Percentiles rank a stretch among this genome's conserved stretches.
Evolutionary conservation across 2,113 vertebrate species (phyloP).

Genomic region (Sciurus niger): DNA sequence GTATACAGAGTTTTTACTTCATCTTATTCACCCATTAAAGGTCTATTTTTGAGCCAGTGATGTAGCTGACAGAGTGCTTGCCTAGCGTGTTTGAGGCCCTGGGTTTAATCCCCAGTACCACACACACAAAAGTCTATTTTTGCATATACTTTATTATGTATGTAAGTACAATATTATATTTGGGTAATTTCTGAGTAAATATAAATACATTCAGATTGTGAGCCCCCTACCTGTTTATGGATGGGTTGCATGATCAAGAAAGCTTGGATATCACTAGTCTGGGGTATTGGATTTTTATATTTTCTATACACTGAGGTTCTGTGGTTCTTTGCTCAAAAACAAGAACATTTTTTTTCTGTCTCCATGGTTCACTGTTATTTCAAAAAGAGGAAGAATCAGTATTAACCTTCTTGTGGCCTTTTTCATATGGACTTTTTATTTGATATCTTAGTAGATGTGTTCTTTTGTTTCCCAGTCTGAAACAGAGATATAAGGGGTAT

Average conservation of each 20-base stretch:
- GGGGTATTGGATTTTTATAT: background rate
- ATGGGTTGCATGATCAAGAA: background rate
- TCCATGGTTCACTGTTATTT: background rate
- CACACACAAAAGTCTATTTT: background rate
- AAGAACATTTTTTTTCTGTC: constrained; percentile 2
- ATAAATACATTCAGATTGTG: background rate
- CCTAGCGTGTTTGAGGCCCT: too few relatives aligned
- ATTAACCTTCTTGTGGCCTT: background rate
- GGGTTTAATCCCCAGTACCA: too few relatives aligned
- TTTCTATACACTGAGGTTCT: background rate
- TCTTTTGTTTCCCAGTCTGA: background rate
- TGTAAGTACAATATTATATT: background rate
- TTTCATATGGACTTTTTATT: background rate
- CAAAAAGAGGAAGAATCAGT: constrained; percentile 24
- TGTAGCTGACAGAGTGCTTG: too few relatives aligned
- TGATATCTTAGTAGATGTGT: background rate
- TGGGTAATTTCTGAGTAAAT: background rate
- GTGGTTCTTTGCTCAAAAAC: background rate
- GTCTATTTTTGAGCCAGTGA: too few relatives aligned
- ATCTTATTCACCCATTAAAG: background rate
- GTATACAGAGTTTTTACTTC: background rate
- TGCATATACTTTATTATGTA: background rate
- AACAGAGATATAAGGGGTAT: background rate
- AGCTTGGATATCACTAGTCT: background rate
- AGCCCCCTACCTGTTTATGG: background rate